These are phyloP conservation scores for Acleris emargana DNA, from an alignment of 2,888 invertebrate genomes.

Conservation along the genomic window DNA sequence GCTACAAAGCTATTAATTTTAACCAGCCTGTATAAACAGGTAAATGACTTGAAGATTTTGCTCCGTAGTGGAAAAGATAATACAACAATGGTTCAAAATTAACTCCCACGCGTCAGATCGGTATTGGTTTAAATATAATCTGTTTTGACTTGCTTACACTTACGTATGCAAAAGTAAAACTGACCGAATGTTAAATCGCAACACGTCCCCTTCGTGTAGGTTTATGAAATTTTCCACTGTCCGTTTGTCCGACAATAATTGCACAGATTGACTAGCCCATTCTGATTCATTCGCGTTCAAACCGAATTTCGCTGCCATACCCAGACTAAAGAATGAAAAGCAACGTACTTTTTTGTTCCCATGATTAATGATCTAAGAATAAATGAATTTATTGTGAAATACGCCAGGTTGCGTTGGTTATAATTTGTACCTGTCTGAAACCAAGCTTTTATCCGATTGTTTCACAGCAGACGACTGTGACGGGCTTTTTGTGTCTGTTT, in stretches of 20 bases:
- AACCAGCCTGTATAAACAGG: no score
- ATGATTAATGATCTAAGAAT: conserved; percentile 16
- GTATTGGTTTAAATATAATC: no score
- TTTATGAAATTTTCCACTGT: neutral
- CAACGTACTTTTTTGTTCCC: conserved; percentile 22
- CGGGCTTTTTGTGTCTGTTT: neutral
- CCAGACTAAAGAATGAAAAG: conserved; percentile 16
- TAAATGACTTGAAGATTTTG: no score
- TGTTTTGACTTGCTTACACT: no score
- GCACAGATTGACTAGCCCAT: neutral
- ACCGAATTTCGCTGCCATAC: conserved; percentile 12
- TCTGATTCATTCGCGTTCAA: conserved; percentile 12
- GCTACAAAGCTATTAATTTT: no score
- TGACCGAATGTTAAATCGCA: no score
- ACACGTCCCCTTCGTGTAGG: no score
- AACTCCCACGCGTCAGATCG: no score
- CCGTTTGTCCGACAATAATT: neutral
- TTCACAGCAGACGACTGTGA: conserved; percentile 2
- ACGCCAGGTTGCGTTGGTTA: conserved; percentile 10
- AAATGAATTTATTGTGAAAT: conserved; percentile 15
- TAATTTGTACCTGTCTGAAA: conserved; percentile 20
- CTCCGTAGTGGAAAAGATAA: no score
- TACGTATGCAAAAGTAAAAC: no score
- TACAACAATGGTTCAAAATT: no score
- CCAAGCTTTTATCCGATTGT: conserved; percentile 10